Base-by-base conservation (phyloP, 1,140 invertebrate genomes). In the Idris sp. region DNA sequence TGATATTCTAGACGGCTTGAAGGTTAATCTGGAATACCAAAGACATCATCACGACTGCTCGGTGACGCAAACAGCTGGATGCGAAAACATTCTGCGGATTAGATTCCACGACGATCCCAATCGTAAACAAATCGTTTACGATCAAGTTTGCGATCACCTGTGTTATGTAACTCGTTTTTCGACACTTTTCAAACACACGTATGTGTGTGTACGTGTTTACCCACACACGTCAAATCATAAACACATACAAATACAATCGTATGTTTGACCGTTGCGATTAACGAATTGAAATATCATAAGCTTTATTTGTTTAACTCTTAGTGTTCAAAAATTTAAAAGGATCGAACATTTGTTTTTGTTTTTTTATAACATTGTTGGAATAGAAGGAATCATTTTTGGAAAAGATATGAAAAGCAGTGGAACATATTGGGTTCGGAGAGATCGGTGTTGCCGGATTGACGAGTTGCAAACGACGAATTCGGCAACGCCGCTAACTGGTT, bases 401-500 rank as follows among this genome's bases (percentile, higher is more conserved):
- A 4, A 22, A n/a, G n/a, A n/a, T n/a, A n/a, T n/a, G 49, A 41
- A 4, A n/a, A 4, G 22, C 22, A 51, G 41, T 68, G 19, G 31
- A 28, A 14, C 46, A 53, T 61, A 48, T 46, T 71, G 35, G 22
- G 56, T 59, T 8, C n/a, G n/a, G n/a, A n/a, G n/a, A n/a, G 64
- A 40, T 59, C n/a, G 31, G 19, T 9, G 61, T 46, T 56, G 61
- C 54, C 74, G 53, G 51, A 38, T 69, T 64, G 49, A 67, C 72
- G 40, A 54, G 51, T 35, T 44, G 40, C 68, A 31, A 35, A 74
- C 54, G 33, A 76, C 59, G 77, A 81, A 84, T 84, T 84, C 81
- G 82, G 78, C 83, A 84, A 83, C 83, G 61, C 72, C 79, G 83
- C 81, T 81, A 81, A 83, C 83, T 84, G 82, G 81, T 84, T 83